Evolutionary conservation across 2,888 invertebrate genomes (phyloP).

Genomic region (Clanis bilineata): DNA sequence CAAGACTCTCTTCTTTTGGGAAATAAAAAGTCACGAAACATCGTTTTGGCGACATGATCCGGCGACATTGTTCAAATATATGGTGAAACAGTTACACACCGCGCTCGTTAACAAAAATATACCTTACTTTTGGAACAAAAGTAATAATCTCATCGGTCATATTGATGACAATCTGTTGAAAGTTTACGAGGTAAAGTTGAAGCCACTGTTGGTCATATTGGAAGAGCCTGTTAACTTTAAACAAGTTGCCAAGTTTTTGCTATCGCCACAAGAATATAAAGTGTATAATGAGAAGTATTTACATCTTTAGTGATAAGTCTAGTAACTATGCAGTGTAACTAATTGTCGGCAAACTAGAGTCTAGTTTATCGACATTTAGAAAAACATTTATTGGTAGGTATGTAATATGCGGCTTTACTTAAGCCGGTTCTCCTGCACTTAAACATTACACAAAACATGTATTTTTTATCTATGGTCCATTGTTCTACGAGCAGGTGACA

Average conservation of each 20-base stretch:
- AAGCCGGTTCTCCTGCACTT: too few species aligned
- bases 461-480: too few species aligned
- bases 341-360: too few species aligned
- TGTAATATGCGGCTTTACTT: too few species aligned
- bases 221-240: conserved; percentile 42
- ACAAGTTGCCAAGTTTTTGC: conserved; percentile 51
- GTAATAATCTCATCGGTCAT: conserved; percentile 64
- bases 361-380: too few species aligned
- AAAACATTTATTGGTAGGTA: too few species aligned
- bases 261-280: conserved; percentile 45
- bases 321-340: neutral
- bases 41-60: conserved; percentile 53
- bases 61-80: conserved; percentile 55
- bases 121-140: conserved; percentile 74
- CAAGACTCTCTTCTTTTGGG: conserved; percentile 78
- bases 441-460: too few species aligned
- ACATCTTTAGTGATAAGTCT: conserved; percentile 1
- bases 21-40: conserved; percentile 44
- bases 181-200: conserved; percentile 46
- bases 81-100: conserved; percentile 60
- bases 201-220: conserved; percentile 42
- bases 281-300: conserved; percentile 40
- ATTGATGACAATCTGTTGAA: conserved; percentile 35
- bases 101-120: conserved; percentile 52
- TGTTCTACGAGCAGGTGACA: too few species aligned